Conservation (phyloP, 2,113 vertebrate genomes). For the Fregetta grallaria region DNA sequence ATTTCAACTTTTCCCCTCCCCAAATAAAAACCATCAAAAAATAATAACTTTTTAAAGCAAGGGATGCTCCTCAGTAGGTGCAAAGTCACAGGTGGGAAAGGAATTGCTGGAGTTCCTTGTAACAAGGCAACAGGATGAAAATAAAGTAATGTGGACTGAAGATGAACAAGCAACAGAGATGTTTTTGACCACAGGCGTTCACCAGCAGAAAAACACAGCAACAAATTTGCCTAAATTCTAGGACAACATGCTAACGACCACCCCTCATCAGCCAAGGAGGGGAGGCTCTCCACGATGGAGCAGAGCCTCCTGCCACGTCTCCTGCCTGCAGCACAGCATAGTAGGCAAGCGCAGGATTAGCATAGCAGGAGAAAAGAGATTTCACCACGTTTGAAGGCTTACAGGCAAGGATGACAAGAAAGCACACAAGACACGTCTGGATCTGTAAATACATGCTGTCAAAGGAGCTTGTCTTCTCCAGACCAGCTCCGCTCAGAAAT, state of each 20-base stretch:
- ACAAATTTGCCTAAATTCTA: not conserved
- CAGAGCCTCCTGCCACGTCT: not conserved
- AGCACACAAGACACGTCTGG: fast-evolving
- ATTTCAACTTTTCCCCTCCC: not conserved
- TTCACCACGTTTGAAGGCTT: not conserved
- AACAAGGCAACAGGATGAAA: not conserved
- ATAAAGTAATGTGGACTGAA: not conserved
- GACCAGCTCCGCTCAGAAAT: not conserved
- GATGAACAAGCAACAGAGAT: not conserved
- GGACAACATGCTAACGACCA: fast-evolving
- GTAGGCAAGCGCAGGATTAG: not conserved
- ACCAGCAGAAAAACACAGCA: not conserved
- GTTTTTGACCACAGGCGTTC: not conserved
- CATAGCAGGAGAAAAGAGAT: not conserved
- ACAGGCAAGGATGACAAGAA: not conserved
- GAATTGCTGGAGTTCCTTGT: not conserved
- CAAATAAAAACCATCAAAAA: not conserved
- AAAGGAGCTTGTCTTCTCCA: not conserved
- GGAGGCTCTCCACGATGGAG: not conserved
- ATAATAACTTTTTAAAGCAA: not conserved
- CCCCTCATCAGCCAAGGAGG: fast-evolving
- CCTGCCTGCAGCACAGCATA: fast-evolving
- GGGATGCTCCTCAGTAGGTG: not conserved
- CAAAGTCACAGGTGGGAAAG: not conserved
- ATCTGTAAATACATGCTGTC: not conserved